Conservation (phyloP, 1,140 invertebrate species). For the Amyelois transitella region DNA sequence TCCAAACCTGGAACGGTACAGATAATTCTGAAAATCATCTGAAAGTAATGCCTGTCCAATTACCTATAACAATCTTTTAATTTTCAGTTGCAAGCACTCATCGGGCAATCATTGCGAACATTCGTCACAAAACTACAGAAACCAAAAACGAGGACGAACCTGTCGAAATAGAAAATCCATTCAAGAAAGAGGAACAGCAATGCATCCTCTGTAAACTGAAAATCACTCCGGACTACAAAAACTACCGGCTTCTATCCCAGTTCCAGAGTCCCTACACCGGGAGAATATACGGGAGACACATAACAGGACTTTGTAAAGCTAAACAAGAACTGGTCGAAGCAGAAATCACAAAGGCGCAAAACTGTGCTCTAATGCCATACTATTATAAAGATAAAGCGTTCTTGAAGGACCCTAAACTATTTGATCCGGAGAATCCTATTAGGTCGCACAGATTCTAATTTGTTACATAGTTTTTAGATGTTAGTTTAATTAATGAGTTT, state of each 20-base stretch:
- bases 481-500: background rate
- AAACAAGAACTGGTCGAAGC: conserved; percentile 82
- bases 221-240: conserved; percentile 93
- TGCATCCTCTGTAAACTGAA: conserved; percentile 93
- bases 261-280: conserved; percentile 97
- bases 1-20: too few relatives aligned
- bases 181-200: conserved; percentile 79
- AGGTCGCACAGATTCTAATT: conserved; percentile 84
- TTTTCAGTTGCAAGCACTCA: conserved; percentile 37
- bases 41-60: too few relatives aligned
- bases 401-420: conserved; percentile 88
- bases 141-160: conserved; percentile 69
- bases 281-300: conserved; percentile 90
- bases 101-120: conserved; percentile 19
- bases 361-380: conserved; percentile 84
- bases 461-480: background rate
- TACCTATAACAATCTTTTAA: background rate
- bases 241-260: conserved; percentile 92
- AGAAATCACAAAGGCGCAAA: conserved; percentile 84
- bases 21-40: too few relatives aligned
- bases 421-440: conserved; percentile 88
- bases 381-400: conserved; percentile 86
- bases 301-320: conserved; percentile 89
- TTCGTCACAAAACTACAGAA: conserved; percentile 27
- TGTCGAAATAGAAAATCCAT: conserved; percentile 88